Percentiles rank a stretch among this genome's conserved stretches.
Conservation (phyloP, 92 coral and sea anemone genomes). For the Palythoa caribaeorum region DNA sequence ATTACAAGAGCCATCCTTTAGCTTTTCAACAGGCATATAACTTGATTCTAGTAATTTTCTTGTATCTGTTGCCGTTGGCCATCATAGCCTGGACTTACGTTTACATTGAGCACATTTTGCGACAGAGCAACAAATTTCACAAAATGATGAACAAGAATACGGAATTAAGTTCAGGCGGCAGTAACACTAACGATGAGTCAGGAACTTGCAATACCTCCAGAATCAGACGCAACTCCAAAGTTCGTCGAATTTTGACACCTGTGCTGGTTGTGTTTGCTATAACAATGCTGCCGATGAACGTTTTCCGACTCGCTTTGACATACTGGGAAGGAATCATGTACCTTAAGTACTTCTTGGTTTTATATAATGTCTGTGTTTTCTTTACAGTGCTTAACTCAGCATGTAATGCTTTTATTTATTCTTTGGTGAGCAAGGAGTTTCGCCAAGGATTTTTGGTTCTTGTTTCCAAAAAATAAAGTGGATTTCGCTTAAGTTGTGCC, state of each 20-base stretch:
- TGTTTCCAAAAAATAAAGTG: neutral
- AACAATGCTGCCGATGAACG: constrained; percentile 86
- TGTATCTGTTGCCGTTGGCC: constrained; percentile 80
- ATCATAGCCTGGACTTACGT: constrained; percentile 78
- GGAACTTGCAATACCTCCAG: constrained; percentile 41
- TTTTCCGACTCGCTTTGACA: constrained; percentile 66
- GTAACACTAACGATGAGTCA: neutral
- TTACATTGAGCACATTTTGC: constrained; percentile 68
- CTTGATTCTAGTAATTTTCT: constrained; percentile 56
- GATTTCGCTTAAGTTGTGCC: too few species aligned
- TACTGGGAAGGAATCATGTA: constrained; percentile 55
- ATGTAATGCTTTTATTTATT: constrained; percentile 85
- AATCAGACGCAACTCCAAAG: constrained; percentile 79
- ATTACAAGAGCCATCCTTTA: constrained; percentile 52
- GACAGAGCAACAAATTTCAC: constrained; percentile 79
- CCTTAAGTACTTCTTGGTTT: constrained; percentile 64
- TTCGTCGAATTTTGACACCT: constrained; percentile 86
- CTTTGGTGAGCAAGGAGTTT: constrained; percentile 82
- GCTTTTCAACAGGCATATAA: constrained; percentile 68
- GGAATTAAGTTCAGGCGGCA: constrained; percentile 1
- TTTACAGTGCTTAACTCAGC: constrained; percentile 74
- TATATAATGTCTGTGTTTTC: constrained; percentile 74
- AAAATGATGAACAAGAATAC: constrained; percentile 47
- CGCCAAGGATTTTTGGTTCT: constrained; percentile 49
- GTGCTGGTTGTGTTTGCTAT: constrained; percentile 83